Conservation (phyloP, 92 coral and sea anemone species). For the Umimayanthus chanpuru region DNA sequence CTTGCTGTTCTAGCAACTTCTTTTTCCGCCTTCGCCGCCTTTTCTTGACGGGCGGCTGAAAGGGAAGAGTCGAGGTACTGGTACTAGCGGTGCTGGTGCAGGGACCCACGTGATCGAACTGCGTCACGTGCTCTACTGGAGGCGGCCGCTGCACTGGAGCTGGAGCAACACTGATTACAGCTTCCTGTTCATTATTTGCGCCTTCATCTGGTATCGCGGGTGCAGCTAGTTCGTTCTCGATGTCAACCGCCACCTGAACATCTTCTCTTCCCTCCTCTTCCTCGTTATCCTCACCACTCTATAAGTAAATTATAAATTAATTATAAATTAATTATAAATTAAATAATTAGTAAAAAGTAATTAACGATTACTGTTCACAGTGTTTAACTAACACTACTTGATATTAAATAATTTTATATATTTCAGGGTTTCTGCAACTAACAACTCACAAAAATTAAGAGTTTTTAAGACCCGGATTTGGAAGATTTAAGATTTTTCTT, state of each 20-base stretch:
- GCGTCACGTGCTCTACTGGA: background rate
- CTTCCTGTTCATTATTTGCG: constrained; percentile 8
- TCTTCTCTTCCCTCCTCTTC: background rate
- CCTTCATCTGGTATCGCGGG: constrained; percentile 3
- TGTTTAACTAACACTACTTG: too few species aligned
- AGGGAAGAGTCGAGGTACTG: constrained; percentile 36
- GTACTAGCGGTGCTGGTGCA: constrained; percentile 25
- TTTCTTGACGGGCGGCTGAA: constrained; percentile 50
- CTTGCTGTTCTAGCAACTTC: constrained; percentile 55
- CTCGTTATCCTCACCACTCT: constrained; percentile 5
- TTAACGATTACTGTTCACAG: too few species aligned
- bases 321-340: background rate
- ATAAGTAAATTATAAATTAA: background rate
- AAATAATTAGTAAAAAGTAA: too few species aligned
- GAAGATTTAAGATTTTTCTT: too few species aligned
- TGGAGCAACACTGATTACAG: background rate
- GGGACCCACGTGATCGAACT: constrained; percentile 8
- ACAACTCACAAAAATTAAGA: too few species aligned
- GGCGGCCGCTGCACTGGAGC: background rate
- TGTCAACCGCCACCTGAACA: background rate
- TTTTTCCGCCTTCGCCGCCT: constrained; percentile 58
- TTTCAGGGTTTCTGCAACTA: too few species aligned
- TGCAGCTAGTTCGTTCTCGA: background rate
- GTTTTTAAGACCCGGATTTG: too few species aligned
- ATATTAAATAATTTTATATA: too few species aligned